Base-by-base conservation (phyloP, 2,797 vertebrate species). In the Chanos chanos region DNA sequence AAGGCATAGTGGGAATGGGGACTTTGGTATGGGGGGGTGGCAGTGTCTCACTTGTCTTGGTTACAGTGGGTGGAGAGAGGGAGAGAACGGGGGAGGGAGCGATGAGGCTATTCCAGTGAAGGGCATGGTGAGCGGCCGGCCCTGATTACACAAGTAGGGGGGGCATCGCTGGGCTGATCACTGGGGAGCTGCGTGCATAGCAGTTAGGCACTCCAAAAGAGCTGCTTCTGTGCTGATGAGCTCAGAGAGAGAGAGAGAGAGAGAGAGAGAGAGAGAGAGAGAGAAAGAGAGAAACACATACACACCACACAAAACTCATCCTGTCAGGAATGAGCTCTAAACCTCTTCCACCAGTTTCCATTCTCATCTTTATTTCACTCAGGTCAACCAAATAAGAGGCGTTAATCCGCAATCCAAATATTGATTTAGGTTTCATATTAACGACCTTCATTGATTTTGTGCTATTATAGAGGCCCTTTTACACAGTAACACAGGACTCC, bases 71-170 rank as follows among this genome's bases (percentile, higher is more conserved):
- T 31, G 33, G 16, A 31, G 44, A 34, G 22, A 30, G 45, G 18
- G 49, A 44, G 50, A 39, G 49, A 33, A 25, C n/a, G 5, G 44
- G 54, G 48, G 53, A 36, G 61, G 47, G 51, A 36, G 18, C 66
- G 66, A 72, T 64, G 53, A 53, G 64, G 68, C 66, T 57, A 73
- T 61, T 71, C 45, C 51, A 50, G 57, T 66, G 34, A 66, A 70
- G 55, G 65, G 40, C 39, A 25, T 37, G 50, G 68, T 59, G 44
- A 31, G 50, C 54, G 52, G 41, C 44, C 61, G 18, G 28, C 18
- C 50, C 60, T 70, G 63, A 70, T 66, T 68, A 56, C 33, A 54
- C 7, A 50, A 73, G 66, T 37, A 13, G n/a, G 4, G 55, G 51
- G 33, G 54, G 39, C 60, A 43, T 44, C 18, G 18, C 37, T 2